A percentile compares a stretch with the other conserved stretches of the same genome.
These are phyloP conservation scores for Synanthedon formicaeformis DNA, from an alignment of 2,888 invertebrate species.

Conservation along the genomic window DNA sequence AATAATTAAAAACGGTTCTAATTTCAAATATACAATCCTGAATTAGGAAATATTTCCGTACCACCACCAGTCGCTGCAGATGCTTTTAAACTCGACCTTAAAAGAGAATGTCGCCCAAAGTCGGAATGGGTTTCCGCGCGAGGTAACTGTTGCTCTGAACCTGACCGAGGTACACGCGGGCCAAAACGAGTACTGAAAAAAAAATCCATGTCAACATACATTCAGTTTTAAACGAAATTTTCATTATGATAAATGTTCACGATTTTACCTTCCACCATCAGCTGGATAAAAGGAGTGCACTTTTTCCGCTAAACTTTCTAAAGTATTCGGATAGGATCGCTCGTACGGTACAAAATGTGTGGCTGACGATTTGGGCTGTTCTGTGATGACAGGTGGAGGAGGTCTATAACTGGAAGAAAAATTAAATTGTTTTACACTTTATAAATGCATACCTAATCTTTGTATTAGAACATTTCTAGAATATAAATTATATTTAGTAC, in stretches of 20 bases:
- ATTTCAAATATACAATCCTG: not conserved
- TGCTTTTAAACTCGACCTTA: slow-evolving; percentile 84
- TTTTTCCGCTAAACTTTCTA: slow-evolving; percentile 92
- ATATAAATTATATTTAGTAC: slow-evolving; percentile 16
- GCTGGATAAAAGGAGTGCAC: slow-evolving; percentile 86
- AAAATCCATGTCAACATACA: not conserved
- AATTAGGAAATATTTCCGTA: slow-evolving; percentile 5
- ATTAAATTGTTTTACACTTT: not conserved
- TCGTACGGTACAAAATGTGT: slow-evolving; percentile 91
- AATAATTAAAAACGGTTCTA: not conserved
- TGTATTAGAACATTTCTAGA: too few relatives aligned
- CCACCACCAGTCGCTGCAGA: slow-evolving; percentile 49
- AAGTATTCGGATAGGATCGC: slow-evolving; percentile 85
- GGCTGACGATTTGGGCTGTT: slow-evolving; percentile 84
- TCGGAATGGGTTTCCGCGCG: slow-evolving; percentile 86
- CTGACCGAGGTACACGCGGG: slow-evolving; percentile 83
- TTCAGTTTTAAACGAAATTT: not conserved
- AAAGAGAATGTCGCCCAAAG: slow-evolving; percentile 84
- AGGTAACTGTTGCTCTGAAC: slow-evolving; percentile 91
- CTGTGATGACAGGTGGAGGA: slow-evolving; percentile 90
- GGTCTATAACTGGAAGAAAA: slow-evolving; percentile 74
- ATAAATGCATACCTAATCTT: not conserved
- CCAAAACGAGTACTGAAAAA: slow-evolving; percentile 44
- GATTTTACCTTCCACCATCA: slow-evolving; percentile 42
- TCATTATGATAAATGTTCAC: not conserved